Conservation (phyloP, 2,888 invertebrate species). For the Nomada fucata region DNA sequence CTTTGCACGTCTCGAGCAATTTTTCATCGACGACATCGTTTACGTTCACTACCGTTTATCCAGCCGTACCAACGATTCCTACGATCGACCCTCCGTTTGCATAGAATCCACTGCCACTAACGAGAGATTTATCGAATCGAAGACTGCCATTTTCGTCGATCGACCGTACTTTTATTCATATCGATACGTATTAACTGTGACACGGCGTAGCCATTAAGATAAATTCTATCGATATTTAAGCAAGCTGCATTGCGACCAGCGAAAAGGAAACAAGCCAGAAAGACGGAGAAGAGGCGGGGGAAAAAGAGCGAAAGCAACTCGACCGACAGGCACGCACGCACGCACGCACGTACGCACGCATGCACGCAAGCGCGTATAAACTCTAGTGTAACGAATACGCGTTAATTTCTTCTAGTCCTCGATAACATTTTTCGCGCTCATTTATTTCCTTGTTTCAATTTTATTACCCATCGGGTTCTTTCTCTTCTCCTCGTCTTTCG, state of each 20-base stretch:
- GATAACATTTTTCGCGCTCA: conserved; percentile 42
- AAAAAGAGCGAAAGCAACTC: conserved; percentile 4
- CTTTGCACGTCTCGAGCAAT: too few relatives aligned
- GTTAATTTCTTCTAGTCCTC: conserved; percentile 79
- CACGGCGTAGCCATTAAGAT: conserved; percentile 63
- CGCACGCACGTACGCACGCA: conserved; percentile 14
- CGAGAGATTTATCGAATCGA: conserved; percentile 21
- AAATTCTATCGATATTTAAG: conserved; percentile 61
- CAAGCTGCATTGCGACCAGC: conserved; percentile 49
- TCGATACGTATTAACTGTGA: conserved; percentile 69
- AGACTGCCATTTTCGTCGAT: conserved; percentile 45
- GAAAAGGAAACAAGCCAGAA: background rate
- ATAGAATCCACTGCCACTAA: conserved; percentile 30
- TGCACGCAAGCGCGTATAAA: conserved; percentile 42
- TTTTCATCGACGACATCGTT: background rate
- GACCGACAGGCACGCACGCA: background rate
- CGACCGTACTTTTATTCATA: conserved; percentile 67
- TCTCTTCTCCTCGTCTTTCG: background rate
- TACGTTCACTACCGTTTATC: too few relatives aligned
- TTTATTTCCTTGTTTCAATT: background rate
- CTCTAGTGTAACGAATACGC: conserved; percentile 66
- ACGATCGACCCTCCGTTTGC: background rate
- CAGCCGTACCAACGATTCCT: too few relatives aligned
- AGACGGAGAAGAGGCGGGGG: background rate
- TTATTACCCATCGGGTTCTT: background rate